These are phyloP conservation scores for Temnothorax ravouxi DNA, from an alignment of 2,888 invertebrate species.

Conservation along the genomic window DNA sequence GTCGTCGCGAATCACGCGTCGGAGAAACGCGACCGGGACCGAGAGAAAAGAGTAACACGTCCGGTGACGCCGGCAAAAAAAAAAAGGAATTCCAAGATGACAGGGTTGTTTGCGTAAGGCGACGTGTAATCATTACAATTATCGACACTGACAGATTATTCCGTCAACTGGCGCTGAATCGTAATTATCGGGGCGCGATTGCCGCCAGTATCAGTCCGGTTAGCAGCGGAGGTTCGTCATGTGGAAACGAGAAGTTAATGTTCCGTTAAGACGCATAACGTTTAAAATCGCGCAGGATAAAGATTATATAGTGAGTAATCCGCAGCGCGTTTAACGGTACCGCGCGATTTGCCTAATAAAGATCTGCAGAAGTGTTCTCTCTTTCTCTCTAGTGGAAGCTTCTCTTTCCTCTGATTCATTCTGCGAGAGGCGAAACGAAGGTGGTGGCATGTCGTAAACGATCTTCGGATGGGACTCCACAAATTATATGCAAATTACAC, in stretches of 20 bases:
- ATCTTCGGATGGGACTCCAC: slow-evolving; percentile 20
- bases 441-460: slow-evolving; percentile 19
- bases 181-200: slow-evolving; percentile 49
- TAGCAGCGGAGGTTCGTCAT: neutral
- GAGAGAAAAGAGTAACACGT: neutral
- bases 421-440: slow-evolving; percentile 10
- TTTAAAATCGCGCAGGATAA: slow-evolving; percentile 26
- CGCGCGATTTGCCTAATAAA: slow-evolving; percentile 39
- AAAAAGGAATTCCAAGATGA: slow-evolving; percentile 48
- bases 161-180: slow-evolving; percentile 58
- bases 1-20: slow-evolving; percentile 13
- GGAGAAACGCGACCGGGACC: slow-evolving; percentile 7
- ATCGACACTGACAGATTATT: slow-evolving; percentile 76
- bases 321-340: slow-evolving; percentile 32
- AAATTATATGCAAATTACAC: slow-evolving; percentile 53
- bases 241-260: slow-evolving; percentile 26
- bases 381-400: neutral
- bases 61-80: slow-evolving; percentile 5
- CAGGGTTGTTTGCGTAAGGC: slow-evolving; percentile 59
- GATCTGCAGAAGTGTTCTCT: neutral
- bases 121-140: slow-evolving; percentile 78
- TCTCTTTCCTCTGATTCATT: neutral
- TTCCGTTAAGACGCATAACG: slow-evolving; percentile 44
- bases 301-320: slow-evolving; percentile 37
- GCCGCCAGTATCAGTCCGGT: slow-evolving; percentile 45